These are phyloP conservation scores for Meloidogyne hapla DNA, from an alignment of 1,140 invertebrate genomes.

Conservation along the genomic window DNA sequence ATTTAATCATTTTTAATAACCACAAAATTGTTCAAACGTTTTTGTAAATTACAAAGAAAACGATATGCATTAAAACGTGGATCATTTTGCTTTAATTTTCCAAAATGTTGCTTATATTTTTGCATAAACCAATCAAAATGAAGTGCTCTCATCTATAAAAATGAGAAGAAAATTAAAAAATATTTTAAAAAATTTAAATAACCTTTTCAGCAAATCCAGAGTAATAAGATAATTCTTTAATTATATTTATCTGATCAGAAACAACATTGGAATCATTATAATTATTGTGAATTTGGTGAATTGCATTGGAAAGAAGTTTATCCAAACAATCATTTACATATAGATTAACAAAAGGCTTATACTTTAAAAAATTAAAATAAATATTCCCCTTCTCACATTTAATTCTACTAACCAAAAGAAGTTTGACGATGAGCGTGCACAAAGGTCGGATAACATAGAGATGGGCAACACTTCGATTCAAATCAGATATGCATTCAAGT, in stretches of 20 bases:
- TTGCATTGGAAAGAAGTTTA: conserved; percentile 2
- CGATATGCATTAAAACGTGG: conserved; percentile 8
- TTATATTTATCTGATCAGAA: background rate
- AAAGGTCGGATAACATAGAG: conserved; percentile 27
- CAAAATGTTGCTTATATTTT: conserved; percentile 23
- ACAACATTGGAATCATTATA: conserved; percentile 14
- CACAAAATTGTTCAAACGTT: background rate
- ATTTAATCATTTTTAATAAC: background rate
- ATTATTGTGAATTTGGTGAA: conserved; percentile 28
- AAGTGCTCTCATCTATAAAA: background rate
- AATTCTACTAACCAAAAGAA: conserved; percentile 11
- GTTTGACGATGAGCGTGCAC: conserved; percentile 17
- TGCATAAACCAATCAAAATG: conserved; percentile 25
- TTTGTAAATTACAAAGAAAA: conserved; percentile 13
- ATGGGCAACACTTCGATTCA: conserved; percentile 28
- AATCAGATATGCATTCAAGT: conserved; percentile 12
- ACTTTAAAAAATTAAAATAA: conserved; percentile 9
- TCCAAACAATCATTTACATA: conserved; percentile 17
- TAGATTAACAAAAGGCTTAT: conserved; percentile 5
- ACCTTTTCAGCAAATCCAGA: conserved; percentile 21
- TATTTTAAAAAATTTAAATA: background rate
- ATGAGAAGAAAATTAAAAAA: background rate
- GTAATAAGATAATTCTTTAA: conserved; percentile 1
- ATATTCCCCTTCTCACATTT: no score
- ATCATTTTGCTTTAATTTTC: background rate